phyloP scores from a whole-genome alignment of 2,113 vertebrate species.

The Ascaphus truei region DNA sequence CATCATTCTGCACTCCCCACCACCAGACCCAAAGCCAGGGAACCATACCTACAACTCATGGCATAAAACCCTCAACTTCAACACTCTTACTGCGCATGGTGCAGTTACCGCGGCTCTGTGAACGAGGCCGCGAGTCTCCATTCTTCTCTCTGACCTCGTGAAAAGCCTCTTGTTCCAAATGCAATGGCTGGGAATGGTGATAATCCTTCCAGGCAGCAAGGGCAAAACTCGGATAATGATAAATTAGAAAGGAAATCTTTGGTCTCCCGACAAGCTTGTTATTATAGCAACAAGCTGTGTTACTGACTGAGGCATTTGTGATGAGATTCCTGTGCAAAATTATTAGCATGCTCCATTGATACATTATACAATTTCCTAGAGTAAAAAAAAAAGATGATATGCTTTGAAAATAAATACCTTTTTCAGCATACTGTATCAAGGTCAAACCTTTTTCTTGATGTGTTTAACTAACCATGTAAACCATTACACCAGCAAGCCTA shows the following conservation, averaged over 20 bases:
- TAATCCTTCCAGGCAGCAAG: constrained; percentile 34
- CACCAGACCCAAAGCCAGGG: no score
- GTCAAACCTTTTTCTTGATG: constrained; percentile 79
- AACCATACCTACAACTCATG: background rate
- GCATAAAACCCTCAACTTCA: background rate
- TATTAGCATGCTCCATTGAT: constrained; percentile 44
- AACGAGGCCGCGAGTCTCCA: constrained; percentile 41
- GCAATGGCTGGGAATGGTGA: constrained; percentile 38
- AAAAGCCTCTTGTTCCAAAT: constrained; percentile 42
- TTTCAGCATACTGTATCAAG: constrained; percentile 61
- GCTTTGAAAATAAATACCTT: constrained; percentile 72
- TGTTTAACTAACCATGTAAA: constrained; percentile 82
- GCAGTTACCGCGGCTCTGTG: constrained; percentile 15
- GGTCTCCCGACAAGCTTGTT: constrained; percentile 38
- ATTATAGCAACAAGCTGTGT: constrained; percentile 45
- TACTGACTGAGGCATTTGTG: constrained; percentile 43
- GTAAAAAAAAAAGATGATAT: constrained; percentile 45
- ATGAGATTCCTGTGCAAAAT: constrained; percentile 49
- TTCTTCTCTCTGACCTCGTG: constrained; percentile 36
- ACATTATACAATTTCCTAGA: constrained; percentile 46
- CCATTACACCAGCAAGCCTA: constrained; percentile 82
- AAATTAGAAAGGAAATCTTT: constrained; percentile 43
- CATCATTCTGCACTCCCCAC: no score
- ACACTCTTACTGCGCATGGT: constrained; percentile 7
- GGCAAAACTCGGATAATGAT: constrained; percentile 47